phyloP scores from a whole-genome alignment of 2,888 invertebrate genomes.

The Melanophora roralis region DNA sequence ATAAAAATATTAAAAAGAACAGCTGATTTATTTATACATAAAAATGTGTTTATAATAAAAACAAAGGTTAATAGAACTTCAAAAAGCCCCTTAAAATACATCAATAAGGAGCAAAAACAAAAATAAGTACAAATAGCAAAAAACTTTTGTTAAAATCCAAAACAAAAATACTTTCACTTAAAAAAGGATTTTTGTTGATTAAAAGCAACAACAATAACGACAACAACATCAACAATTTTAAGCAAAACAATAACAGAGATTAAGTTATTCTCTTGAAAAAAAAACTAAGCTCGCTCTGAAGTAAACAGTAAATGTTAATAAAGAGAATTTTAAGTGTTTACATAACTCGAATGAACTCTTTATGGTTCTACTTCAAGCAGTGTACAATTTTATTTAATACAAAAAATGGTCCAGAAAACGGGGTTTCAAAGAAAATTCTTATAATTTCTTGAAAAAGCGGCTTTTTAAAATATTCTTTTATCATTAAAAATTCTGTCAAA shows the following conservation, averaged over 20 bases:
- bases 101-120: not conserved
- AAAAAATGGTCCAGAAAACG: constrained; percentile 53
- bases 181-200: not conserved
- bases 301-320: not conserved
- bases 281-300: not conserved
- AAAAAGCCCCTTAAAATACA: not conserved
- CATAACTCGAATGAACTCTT: not conserved
- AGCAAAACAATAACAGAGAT: not conserved
- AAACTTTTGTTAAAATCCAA: no score
- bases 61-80: not conserved
- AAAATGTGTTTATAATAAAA: not conserved
- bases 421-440: not conserved
- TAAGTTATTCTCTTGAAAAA: not conserved
- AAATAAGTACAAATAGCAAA: no score
- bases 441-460: not conserved
- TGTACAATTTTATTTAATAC: not conserved
- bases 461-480: not conserved
- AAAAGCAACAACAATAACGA: not conserved
- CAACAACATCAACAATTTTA: not conserved
- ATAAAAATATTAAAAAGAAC: not conserved
- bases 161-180: not conserved
- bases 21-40: not conserved
- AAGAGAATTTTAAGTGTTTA: not conserved
- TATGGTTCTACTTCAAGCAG: not conserved
- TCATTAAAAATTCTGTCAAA: constrained; percentile 65